Evolutionary conservation across 2,113 vertebrate genomes (phyloP).

Genomic region (Dasyurus viverrinus): DNA sequence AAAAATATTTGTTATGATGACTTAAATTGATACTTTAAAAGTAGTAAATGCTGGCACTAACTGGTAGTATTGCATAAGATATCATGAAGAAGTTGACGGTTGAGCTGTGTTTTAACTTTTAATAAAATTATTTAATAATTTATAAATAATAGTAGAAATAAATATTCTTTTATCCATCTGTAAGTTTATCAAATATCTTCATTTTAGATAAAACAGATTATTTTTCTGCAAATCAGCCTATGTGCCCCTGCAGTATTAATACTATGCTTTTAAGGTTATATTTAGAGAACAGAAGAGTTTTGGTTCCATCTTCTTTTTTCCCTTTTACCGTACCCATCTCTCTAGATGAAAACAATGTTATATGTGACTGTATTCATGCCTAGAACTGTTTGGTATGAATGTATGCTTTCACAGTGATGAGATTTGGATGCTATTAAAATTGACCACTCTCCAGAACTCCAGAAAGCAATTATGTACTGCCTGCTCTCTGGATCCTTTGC

Average conservation of each 20-base stretch:
- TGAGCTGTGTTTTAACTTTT: background rate
- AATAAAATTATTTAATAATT: background rate
- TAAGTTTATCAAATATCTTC: background rate
- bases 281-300: background rate
- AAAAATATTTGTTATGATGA: background rate
- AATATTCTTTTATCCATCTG: background rate
- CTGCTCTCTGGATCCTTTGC: background rate
- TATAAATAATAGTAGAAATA: background rate
- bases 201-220: background rate
- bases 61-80: background rate
- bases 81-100: background rate
- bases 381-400: background rate
- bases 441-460: background rate
- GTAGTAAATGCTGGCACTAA: background rate
- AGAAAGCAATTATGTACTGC: background rate
- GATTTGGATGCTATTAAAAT: background rate
- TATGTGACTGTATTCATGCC: background rate
- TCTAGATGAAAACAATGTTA: too few species aligned
- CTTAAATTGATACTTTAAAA: background rate
- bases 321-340: too few species aligned
- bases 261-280: too few species aligned
- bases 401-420: background rate
- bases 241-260: background rate
- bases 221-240: background rate
- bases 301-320: background rate